phyloP scores from a whole-genome alignment of 2,797 vertebrate species.

The Psittacula echo region DNA sequence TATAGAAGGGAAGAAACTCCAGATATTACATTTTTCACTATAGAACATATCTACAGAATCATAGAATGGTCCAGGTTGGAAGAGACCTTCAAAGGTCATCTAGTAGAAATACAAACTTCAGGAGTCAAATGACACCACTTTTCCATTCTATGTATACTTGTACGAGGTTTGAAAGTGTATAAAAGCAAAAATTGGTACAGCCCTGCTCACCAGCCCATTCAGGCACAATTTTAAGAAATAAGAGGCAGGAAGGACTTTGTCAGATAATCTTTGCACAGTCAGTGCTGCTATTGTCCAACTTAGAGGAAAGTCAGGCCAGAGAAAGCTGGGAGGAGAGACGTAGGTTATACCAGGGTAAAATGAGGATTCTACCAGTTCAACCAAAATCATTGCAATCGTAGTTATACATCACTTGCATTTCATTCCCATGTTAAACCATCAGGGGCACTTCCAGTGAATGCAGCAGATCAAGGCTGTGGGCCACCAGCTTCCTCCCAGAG shows the following conservation, averaged over 20 bases:
- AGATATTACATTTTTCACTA: not conserved
- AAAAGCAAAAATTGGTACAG: not conserved
- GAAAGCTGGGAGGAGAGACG: not conserved
- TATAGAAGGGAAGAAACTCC: not conserved
- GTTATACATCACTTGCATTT: not conserved
- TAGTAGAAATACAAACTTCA: not conserved
- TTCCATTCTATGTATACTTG: not conserved
- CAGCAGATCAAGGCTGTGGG: not conserved
- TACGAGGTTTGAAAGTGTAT: not conserved
- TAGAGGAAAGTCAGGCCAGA: not conserved
- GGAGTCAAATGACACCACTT: not conserved
- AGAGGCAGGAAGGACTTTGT: not conserved
- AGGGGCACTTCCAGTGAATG: not conserved
- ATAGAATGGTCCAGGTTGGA: not conserved
- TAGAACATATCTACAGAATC: not conserved
- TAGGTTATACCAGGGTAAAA: not conserved
- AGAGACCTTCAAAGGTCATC: not conserved
- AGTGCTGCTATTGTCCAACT: not conserved
- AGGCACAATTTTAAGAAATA: not conserved
- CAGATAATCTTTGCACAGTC: not conserved
- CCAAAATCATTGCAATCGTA: fast-evolving
- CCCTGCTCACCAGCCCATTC: not conserved
- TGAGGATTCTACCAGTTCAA: not conserved
- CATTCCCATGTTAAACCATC: not conserved
- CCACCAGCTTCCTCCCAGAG: not conserved